A percentile compares a stretch with the other conserved stretches of the same genome.
phyloP scores from a whole-genome alignment of 2,113 vertebrate species.

The Cisticola juncidis region DNA sequence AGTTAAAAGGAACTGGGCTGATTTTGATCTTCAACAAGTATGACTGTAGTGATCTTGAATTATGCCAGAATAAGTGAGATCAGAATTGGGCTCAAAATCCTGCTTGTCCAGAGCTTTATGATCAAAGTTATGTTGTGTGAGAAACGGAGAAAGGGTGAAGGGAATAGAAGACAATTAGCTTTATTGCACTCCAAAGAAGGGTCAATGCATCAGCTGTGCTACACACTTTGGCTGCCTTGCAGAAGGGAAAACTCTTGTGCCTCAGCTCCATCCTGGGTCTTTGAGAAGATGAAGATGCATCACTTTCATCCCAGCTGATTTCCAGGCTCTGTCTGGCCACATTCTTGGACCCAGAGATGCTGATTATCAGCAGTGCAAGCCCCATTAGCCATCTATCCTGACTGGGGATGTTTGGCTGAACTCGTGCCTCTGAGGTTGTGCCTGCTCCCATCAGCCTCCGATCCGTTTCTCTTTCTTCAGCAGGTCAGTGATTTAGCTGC shows the following conservation, averaged over 20 bases:
- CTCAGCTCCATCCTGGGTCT: neutral
- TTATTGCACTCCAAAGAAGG: neutral
- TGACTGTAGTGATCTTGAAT: neutral
- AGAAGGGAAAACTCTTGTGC: neutral
- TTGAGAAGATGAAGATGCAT: neutral
- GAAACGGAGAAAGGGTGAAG: neutral
- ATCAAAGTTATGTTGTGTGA: neutral
- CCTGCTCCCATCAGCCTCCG: rapidly evolving
- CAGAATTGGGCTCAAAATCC: neutral
- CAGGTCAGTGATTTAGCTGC: neutral
- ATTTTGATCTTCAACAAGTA: neutral
- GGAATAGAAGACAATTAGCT: neutral
- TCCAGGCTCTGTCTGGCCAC: neutral
- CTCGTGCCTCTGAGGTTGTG: neutral
- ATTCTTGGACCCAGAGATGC: neutral
- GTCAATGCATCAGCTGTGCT: neutral
- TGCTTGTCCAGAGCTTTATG: neutral
- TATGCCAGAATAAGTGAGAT: neutral
- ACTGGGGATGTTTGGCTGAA: neutral
- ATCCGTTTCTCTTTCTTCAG: neutral
- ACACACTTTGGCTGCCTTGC: neutral
- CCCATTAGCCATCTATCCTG: neutral
- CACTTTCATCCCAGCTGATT: neutral
- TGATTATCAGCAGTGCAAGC: neutral
- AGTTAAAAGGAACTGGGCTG: neutral